A percentile compares a stretch with the other conserved stretches of the same genome.
Evolutionary conservation across 2,113 vertebrate genomes (phyloP).

Genomic region (Myrmecobius fasciatus): DNA sequence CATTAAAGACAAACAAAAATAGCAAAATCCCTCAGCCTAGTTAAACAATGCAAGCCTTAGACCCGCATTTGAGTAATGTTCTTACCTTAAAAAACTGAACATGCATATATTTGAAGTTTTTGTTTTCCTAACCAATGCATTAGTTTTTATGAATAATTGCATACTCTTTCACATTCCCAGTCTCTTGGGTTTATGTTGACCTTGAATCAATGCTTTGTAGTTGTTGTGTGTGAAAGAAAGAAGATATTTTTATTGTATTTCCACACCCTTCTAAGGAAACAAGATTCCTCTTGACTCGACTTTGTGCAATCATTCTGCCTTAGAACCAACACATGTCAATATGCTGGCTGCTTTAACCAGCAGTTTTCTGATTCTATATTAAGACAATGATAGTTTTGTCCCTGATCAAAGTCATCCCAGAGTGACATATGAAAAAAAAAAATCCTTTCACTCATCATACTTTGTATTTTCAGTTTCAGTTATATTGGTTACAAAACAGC

Average conservation of each 20-base stretch:
- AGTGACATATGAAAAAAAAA: constrained; percentile 8
- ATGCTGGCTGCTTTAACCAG: background rate
- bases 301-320: constrained; percentile 40
- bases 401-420: constrained; percentile 34
- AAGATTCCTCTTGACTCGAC: constrained; percentile 56
- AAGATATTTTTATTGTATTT: constrained; percentile 43
- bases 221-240: constrained; percentile 32
- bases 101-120: constrained; percentile 64
- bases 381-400: constrained; percentile 8
- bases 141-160: constrained; percentile 65
- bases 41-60: constrained; percentile 76
- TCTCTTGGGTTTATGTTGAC: background rate
- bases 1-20: constrained; percentile 78
- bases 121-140: constrained; percentile 45
- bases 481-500: background rate
- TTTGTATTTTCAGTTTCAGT: background rate
- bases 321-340: constrained; percentile 33
- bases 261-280: constrained; percentile 51
- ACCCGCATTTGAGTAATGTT: constrained; percentile 58
- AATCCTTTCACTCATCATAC: background rate
- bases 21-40: constrained; percentile 21
- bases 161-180: constrained; percentile 50
- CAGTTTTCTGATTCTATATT: background rate
- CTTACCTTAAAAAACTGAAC: constrained; percentile 72
- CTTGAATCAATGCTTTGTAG: constrained; percentile 51